Evolutionary conservation across 2,888 invertebrate genomes (phyloP), one percentile per base, ranked within the genome.

Genomic region (Dendrolimus houi): DNA sequence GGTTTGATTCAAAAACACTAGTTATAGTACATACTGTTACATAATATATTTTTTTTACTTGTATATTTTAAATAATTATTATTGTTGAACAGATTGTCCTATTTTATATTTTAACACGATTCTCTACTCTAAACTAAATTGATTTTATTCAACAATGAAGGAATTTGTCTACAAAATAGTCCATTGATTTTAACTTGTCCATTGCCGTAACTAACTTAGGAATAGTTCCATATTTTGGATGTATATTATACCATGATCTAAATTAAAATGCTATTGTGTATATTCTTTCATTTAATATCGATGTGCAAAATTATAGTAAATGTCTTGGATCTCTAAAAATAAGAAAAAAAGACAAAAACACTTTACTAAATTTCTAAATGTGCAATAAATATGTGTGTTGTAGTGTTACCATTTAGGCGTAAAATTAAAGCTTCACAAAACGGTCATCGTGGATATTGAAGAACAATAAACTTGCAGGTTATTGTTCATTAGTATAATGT

Each of bases 311-410:
- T 88, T 89, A 88, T 90, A 89, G 85, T 89, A 86, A 87, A 88
- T 87, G 89, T 90, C 88, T 91, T 88, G 88, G 88, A 89, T 88
- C 87, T 89, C 86, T 87, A 88, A 89, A 89, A 87, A 84, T 85
- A 83, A 85, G 80, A 80, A 85, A 87, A 89, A 90, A 88, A 87
- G 83, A 87, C 84, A 89, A 89, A 88, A 88, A 89, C 81, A 90
- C 84, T 88, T 90, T 88, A 88, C 79, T 81, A 87, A 91, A 87
- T 87, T 90, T 91, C 91, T 91, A 88, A 90, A 90, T 91, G 91
- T 91, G 91, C 91, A 91, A 91, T 91, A 91, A 90, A 86, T 89
- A 87, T 90, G 91, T 91, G 90, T 91, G 91, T 91, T 85, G 90
- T 91, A 91, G 91, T 89, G 85, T 89, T 89, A 88, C 87, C 87